Evolutionary conservation across 2,113 vertebrate genomes (phyloP), one percentile per base, ranked within the genome.

Genomic region (Fukomys damarensis): DNA sequence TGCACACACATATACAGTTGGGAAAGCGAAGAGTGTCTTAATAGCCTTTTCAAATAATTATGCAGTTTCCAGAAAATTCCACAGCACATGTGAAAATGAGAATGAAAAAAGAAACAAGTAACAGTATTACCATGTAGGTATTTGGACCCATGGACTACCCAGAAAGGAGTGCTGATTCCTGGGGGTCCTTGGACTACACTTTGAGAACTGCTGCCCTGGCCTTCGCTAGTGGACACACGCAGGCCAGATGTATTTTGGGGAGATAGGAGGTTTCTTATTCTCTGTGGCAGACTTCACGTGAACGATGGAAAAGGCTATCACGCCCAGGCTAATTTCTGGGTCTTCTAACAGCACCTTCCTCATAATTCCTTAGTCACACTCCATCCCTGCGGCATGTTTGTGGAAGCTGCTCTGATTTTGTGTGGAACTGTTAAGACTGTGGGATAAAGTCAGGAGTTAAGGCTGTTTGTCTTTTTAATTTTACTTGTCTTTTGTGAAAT

Each of bases 11-110:
- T 63, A 91, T 3, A 2, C 5, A 54, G 41, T 30, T 94, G 83
- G 91, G 68, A 91, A 84, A 76, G 58, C 68, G 58, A 90, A 95
- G 52, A 79, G 17, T 82, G 80, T 76, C n/a, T 79, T 88, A 89
- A 68, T 59, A 89, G 61, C 7, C 32, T 89, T 95, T 74, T 89
- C 7, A 89, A 30, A 89, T 94, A 81, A 54, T 79, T 72, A 70
- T 3, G 41, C 13, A 70, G 52, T 38, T 41, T 87, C 43, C 96
- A 58, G 70, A 65, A 95, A 97, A 94, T 93, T 83, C 46, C 30
- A 86, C 20, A 24, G 77, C 84, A 72, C 22, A 74, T 26, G 38
- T 82, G 70, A 83, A 5, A 93, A 82, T 66, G 65, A 79, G 12
- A 92, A 85, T 41, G 19, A 61, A 92, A 96, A 70, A 74, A 72